phyloP scores from a whole-genome alignment of 2,888 invertebrate genomes.

The Gastrophysa polygoni region DNA sequence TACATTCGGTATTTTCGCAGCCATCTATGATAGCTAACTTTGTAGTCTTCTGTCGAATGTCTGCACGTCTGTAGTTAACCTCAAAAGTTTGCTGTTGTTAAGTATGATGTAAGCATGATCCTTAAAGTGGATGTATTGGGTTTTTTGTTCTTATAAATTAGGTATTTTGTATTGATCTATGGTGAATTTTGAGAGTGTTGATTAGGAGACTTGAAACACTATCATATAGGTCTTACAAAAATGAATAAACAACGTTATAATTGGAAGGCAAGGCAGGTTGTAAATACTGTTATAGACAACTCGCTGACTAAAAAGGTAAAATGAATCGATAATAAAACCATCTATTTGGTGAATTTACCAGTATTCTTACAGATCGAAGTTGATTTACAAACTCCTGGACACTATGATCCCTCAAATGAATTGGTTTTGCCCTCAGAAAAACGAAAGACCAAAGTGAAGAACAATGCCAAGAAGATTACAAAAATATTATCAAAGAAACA shows the following conservation, averaged over 20 bases:
- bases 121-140: too few species aligned
- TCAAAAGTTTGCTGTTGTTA: too few species aligned
- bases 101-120: too few species aligned
- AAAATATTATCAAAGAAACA: conserved; percentile 86
- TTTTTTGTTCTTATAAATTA: too few species aligned
- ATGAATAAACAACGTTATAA: conserved; percentile 71
- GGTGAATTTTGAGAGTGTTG: too few species aligned
- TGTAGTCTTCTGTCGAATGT: too few species aligned
- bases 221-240: conserved; percentile 13
- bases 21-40: too few species aligned
- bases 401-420: conserved; percentile 78
- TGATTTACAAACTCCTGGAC: conserved; percentile 65
- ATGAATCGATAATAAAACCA: conserved; percentile 11
- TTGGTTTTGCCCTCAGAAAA: conserved; percentile 84
- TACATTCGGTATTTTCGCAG: too few species aligned
- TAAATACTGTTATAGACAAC: conserved; percentile 74
- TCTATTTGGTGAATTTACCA: conserved; percentile 6
- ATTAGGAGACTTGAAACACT: too few species aligned
- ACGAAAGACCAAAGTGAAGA: conserved; percentile 72
- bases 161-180: too few species aligned
- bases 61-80: too few species aligned
- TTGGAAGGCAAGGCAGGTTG: conserved; percentile 74
- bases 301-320: conserved; percentile 70
- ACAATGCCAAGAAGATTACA: conserved; percentile 63
- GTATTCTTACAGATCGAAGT: conserved; percentile 61